Evolutionary conservation across 2,797 vertebrate species (phyloP).

Genomic region (Pseudocheirus occidentalis): DNA sequence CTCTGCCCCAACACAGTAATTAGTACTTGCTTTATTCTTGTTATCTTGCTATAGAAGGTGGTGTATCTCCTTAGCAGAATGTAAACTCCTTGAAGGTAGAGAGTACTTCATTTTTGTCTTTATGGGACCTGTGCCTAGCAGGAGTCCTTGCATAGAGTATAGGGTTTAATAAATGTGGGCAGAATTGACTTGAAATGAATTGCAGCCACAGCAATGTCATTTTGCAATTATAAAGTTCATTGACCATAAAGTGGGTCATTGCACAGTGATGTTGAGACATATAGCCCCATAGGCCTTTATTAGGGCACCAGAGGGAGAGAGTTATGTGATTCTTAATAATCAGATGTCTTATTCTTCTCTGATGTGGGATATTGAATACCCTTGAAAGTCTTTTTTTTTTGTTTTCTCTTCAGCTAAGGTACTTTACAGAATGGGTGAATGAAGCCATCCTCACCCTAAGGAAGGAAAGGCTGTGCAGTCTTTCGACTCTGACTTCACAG

Average conservation of each 20-base stretch:
- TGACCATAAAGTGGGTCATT: constrained; percentile 74
- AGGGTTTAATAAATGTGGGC: not conserved
- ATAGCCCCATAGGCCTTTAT: constrained; percentile 28
- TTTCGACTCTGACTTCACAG: constrained; percentile 58
- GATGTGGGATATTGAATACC: not conserved
- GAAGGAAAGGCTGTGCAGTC: constrained; percentile 45
- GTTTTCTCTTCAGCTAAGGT: not conserved
- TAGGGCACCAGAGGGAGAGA: constrained; percentile 49
- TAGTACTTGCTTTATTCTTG: not conserved
- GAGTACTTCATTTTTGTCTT: not conserved
- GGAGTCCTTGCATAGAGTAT: not conserved
- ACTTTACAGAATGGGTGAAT: constrained; percentile 27
- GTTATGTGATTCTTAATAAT: constrained; percentile 56
- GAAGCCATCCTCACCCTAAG: constrained; percentile 35
- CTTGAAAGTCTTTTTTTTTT: constrained; percentile 10
- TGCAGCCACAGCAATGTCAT: constrained; percentile 16
- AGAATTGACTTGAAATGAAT: not conserved
- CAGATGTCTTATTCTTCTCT: constrained; percentile 52
- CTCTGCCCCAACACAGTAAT: not conserved
- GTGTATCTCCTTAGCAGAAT: not conserved
- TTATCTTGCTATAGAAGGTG: not conserved
- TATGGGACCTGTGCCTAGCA: not conserved
- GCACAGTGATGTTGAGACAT: not conserved
- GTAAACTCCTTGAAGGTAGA: not conserved
- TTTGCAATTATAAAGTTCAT: constrained; percentile 27